Evolutionary conservation across 1,140 invertebrate species (phyloP), one percentile per base, ranked within the genome.

Genomic region (Philotrypesis tridentata): DNA sequence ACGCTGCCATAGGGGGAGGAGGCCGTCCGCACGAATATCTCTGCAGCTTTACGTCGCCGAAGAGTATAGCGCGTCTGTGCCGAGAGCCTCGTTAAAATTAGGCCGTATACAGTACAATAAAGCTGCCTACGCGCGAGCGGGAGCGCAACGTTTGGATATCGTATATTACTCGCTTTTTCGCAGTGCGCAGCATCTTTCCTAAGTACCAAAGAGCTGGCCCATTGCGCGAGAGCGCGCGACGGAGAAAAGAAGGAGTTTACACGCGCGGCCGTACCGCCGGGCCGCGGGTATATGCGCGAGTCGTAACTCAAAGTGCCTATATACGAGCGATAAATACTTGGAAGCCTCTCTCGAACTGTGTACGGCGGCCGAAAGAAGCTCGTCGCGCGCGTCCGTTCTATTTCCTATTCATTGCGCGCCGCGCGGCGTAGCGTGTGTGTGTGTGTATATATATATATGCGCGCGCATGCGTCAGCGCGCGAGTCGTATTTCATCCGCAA

Each of bases 231-330:
- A n/a, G n/a, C n/a, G 48, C 40, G 40, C 7, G 11, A 7, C 7
- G 7, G 9, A 0, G 37, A 55, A 29, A 60, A 31, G 27, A 21
- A 60, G 31, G 33, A 31, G 21, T 17, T 43, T 14, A 40, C n/a
- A 72, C 23, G n/a, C n/a, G n/a, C n/a, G n/a, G n/a, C n/a, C 29
- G 29, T 29, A 23, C 17, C 1, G 55, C 17, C 31, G 31, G n/a
- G n/a, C 61, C 27, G 61, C 23, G 17, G 23, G 17, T 7, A 21
- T 7, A 21, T 61, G 60, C 48, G 48, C 48, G 67, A 79, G 77
- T 73, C 78, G 68, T 79, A 79, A 79, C 61, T 79, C 78, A 79
- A 79, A 72, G 48, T 14, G 67, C 74, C n/a, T n/a, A n/a, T n/a
- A n/a, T 65, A 65, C 61, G 25, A 55, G 63, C 76, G 65, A 78